Base-by-base conservation (phyloP, 2,888 invertebrate genomes). In the Pandemis cinnamomeana region DNA sequence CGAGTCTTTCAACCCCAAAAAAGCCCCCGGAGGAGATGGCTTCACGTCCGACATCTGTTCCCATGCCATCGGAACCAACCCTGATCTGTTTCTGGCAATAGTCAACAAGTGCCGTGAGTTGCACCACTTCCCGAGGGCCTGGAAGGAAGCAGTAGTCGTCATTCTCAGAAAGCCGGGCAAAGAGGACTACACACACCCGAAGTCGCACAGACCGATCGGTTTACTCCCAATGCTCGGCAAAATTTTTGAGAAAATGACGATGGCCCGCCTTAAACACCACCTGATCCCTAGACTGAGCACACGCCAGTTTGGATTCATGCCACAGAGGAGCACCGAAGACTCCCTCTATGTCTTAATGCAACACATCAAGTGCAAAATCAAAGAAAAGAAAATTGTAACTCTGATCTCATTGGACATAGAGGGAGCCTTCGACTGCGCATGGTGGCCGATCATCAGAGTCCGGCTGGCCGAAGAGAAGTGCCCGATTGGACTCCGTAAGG, bases 1-100 rank as follows among this genome's bases (percentile, higher is more conserved):
- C 7, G 46, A 48, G 46, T 48, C 11, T 7, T 55, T 78, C 13
- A 75, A 74, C 53, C 78, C 78, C 0, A 76, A 75, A 36, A 78
- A 77, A 63, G 72, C 78, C 0, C 78, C 78, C 0, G 77, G 78
- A 0, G 11, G 36, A 0, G 78, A 78, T 13, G 77, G 76, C 2
- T 20, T 77, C 10, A 77, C 78, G 0, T 51, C 76, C 0, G 77
- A 77, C 48, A 78, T 78, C 6, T 76, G 78, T 36, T 7, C 15
- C 0, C 10, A 5, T 0, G 76, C 74, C 0, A 62, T 74, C 0
- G 7, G 0, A 1, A 15, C 6, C 0, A 27, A 63, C 42, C 42
- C 42, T 42, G 20, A 20, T 1, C 20, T 20, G 20, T 20, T 20
- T 1, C 20, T 20, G 20, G 20, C 20, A 1, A 20, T 42, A 0